Evolutionary conservation across 2,797 vertebrate genomes (phyloP).

Genomic region (Chaetophractus vellerosus): DNA sequence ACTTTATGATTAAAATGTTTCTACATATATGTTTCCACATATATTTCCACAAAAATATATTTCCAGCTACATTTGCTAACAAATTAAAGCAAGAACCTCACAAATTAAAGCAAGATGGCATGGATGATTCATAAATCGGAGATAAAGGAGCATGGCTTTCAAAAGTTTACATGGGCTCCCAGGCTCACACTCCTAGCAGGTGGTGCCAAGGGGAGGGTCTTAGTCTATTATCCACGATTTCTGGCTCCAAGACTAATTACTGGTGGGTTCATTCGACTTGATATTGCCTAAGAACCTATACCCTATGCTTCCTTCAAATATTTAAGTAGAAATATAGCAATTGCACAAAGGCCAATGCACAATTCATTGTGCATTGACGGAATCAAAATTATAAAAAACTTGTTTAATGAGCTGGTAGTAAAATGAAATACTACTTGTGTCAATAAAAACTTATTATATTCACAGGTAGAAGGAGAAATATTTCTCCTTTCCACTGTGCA

Average conservation of each 20-base stretch:
- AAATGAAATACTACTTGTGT: neutral
- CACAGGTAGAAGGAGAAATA: neutral
- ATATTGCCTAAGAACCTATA: neutral
- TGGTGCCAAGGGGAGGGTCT: neutral
- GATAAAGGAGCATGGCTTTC: neutral
- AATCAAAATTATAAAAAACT: slow-evolving; percentile 12
- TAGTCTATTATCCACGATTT: neutral
- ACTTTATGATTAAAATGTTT: neutral
- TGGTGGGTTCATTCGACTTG: neutral
- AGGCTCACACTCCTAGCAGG: neutral
- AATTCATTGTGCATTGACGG: neutral
- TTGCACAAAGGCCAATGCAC: neutral
- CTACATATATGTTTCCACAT: neutral
- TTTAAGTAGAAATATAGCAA: neutral
- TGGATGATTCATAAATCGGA: neutral
- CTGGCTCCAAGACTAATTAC: neutral
- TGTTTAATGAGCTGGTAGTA: neutral
- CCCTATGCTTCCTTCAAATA: neutral
- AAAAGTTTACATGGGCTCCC: neutral
- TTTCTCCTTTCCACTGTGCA: neutral
- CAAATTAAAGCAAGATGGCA: neutral
- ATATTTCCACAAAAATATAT: neutral
- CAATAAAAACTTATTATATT: neutral
- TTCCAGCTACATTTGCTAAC: neutral
- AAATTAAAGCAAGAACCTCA: neutral